Evolutionary conservation across 1,140 invertebrate genomes (phyloP).

Genomic region (Tenebrio molitor): DNA sequence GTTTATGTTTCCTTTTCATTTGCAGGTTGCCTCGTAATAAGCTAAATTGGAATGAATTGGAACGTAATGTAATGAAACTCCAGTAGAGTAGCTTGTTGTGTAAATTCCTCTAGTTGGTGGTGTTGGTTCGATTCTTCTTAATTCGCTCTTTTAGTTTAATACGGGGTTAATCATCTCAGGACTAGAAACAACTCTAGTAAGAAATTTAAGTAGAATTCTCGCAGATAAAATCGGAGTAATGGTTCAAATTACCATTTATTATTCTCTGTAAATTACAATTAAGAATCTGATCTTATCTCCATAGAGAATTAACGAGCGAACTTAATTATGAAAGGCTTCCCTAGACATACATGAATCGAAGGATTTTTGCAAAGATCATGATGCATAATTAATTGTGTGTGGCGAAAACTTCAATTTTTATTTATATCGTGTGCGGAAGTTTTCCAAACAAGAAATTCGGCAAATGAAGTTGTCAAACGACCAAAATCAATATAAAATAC

Average conservation of each 20-base stretch:
- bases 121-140: no score
- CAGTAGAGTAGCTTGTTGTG: no score
- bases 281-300: constrained; percentile 25
- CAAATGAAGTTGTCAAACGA: constrained; percentile 25
- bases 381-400: no score
- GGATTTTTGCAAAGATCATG: neutral
- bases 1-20: no score
- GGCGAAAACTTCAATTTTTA: constrained; percentile 8
- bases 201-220: constrained; percentile 4
- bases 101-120: no score
- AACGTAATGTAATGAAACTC: no score
- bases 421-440: constrained; percentile 20
- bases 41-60: no score
- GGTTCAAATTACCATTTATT: constrained; percentile 34
- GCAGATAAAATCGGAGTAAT: constrained; percentile 33
- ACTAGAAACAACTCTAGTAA: no score
- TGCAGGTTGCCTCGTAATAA: no score
- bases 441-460: constrained; percentile 13
- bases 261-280: constrained; percentile 38
- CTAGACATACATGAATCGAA: neutral
- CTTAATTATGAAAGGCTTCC: constrained; percentile 11
- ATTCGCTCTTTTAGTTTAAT: no score
- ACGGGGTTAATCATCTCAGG: no score
- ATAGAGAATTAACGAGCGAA: constrained; percentile 20
- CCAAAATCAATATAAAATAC: constrained; percentile 33